phyloP scores from a whole-genome alignment of 1,140 invertebrate genomes.

The Lepidurus packardi region DNA sequence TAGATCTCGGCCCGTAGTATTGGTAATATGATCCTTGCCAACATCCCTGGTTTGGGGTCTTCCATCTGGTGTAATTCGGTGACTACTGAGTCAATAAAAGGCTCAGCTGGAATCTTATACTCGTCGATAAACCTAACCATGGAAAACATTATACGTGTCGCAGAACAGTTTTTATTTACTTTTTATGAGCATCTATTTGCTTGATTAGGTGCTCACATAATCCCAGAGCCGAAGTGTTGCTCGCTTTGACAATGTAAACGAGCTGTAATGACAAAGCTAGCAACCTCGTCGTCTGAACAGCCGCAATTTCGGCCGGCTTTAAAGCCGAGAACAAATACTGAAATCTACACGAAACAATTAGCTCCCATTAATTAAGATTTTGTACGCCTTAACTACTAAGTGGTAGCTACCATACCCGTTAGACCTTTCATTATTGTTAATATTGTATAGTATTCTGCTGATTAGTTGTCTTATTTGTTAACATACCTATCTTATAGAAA shows the following conservation, averaged over 20 bases:
- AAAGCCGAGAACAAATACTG: conserved; percentile 78
- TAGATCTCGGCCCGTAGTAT: conserved; percentile 52
- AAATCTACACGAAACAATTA: conserved; percentile 48
- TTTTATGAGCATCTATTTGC: conserved; percentile 54
- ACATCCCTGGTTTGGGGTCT: conserved; percentile 68
- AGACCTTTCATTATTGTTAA: background rate
- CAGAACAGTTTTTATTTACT: conserved; percentile 42
- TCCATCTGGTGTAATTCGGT: conserved; percentile 67
- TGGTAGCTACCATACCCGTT: background rate
- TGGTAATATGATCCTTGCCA: conserved; percentile 72
- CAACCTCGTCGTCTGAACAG: conserved; percentile 75
- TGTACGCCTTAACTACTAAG: background rate
- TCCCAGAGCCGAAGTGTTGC: conserved; percentile 55
- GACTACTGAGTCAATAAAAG: conserved; percentile 72
- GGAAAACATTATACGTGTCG: background rate
- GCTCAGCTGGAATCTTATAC: conserved; percentile 57
- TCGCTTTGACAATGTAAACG: conserved; percentile 61
- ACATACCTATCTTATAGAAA: too few relatives aligned
- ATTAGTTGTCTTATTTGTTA: background rate
- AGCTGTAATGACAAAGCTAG: conserved; percentile 77
- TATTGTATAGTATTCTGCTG: background rate
- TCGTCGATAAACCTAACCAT: conserved; percentile 44
- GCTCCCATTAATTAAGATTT: background rate
- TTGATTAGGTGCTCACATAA: conserved; percentile 58
- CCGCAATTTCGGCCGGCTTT: conserved; percentile 61